Conservation (phyloP, 2,113 vertebrate species). For the Trichechus manatus region DNA sequence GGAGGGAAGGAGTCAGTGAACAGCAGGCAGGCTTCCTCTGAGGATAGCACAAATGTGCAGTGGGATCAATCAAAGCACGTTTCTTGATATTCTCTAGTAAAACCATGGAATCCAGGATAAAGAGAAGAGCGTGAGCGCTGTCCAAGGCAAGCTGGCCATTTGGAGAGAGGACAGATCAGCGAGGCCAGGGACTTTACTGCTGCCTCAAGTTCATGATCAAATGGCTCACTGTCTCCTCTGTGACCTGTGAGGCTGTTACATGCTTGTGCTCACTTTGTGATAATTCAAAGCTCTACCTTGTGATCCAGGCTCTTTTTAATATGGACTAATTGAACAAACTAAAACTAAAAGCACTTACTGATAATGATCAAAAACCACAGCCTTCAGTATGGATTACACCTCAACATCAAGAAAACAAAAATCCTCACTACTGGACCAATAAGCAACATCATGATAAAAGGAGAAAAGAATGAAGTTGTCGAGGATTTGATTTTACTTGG, state of each 20-base stretch:
- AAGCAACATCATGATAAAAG: no score
- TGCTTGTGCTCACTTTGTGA: not conserved
- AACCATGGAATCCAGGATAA: no score
- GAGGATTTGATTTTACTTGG: no score
- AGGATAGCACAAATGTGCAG: accelerated
- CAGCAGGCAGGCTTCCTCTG: not conserved
- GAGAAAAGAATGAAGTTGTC: no score
- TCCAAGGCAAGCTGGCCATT: not conserved
- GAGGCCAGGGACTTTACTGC: not conserved
- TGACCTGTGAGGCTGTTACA: not conserved
- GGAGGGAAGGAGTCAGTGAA: not conserved
- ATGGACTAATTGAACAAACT: no score
- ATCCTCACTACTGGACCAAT: no score
- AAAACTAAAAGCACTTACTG: no score
- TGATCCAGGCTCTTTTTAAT: not conserved
- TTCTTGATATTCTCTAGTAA: not conserved
- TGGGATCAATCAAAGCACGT: not conserved
- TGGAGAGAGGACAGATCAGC: not conserved
- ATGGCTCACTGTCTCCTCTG: not conserved
- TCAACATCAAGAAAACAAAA: no score
- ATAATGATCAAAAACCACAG: no score
- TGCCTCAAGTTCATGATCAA: not conserved
- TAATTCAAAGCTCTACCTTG: not conserved
- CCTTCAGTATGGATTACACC: no score
- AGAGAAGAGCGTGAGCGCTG: accelerated